phyloP scores from a whole-genome alignment of 1,140 invertebrate species.

The Stratiolaelaps scimitus region DNA sequence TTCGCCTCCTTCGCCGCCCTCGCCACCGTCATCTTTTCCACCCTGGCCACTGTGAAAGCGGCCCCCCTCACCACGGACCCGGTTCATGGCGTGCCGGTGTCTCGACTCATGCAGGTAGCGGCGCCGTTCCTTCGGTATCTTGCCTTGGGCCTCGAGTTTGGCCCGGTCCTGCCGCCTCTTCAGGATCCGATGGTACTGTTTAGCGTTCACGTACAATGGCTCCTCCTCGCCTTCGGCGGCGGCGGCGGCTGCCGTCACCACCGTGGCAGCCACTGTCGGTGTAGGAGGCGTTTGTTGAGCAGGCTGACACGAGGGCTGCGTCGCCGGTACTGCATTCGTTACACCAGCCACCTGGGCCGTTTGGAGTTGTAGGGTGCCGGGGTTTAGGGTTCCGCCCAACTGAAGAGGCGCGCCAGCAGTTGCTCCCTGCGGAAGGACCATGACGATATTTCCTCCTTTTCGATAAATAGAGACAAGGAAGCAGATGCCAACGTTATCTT shows the following conservation, averaged over 20 bases:
- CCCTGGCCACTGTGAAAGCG: constrained; percentile 63
- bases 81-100: constrained; percentile 93
- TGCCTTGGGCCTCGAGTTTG: constrained; percentile 75
- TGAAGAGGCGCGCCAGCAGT: too few species aligned
- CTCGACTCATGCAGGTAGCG: constrained; percentile 90
- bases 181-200: constrained; percentile 85
- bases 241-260: not conserved
- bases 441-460: too few species aligned
- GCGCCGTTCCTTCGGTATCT: constrained; percentile 89
- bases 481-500: too few species aligned
- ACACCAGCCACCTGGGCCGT: too few species aligned
- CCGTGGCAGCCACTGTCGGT: not conserved
- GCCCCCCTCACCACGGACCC: constrained; percentile 88
- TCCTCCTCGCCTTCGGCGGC: constrained; percentile 55
- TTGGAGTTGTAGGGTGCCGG: too few species aligned
- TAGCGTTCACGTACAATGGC: constrained; percentile 95
- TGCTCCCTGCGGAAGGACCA: too few species aligned
- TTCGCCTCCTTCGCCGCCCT: not conserved
- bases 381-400: too few species aligned
- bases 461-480: too few species aligned
- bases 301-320: too few species aligned
- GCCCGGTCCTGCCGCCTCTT: constrained; percentile 76
- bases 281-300: too few species aligned
- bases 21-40: constrained; percentile 29
- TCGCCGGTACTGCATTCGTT: too few species aligned